Evolutionary conservation across 2,113 vertebrate genomes (phyloP).

Genomic region (Ailuropoda melanoleuca): DNA sequence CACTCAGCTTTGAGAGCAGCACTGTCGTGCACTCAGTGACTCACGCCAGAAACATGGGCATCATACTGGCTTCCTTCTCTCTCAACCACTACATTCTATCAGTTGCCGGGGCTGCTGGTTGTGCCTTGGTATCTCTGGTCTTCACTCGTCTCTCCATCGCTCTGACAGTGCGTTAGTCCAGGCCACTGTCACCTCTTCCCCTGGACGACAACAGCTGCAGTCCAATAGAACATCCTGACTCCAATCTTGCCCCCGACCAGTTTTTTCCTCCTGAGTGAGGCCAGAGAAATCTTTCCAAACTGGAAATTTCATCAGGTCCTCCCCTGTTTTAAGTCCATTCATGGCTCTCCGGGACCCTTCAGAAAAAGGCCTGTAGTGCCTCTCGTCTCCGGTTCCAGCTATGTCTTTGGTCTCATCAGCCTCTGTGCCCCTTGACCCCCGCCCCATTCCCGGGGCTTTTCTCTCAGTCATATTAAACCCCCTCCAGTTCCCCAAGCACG

Average conservation of each 20-base stretch:
- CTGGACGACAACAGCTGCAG: not conserved
- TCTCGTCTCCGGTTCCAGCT: not conserved
- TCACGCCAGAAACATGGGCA: not conserved
- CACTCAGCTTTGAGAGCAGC: not conserved
- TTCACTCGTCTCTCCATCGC: not conserved
- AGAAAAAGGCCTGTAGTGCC: not conserved
- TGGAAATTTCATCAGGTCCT: not conserved
- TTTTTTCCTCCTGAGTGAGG: not conserved
- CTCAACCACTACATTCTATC: not conserved
- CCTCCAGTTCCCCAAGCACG: not conserved
- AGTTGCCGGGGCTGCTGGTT: not conserved
- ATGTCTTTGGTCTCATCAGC: not conserved
- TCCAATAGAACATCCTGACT: not conserved
- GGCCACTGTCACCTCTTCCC: not conserved
- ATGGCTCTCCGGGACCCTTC: not conserved
- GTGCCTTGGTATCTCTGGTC: not conserved
- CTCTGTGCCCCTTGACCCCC: not conserved
- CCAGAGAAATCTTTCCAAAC: not conserved
- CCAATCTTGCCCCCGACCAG: not conserved
- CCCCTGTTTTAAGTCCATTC: not conserved
- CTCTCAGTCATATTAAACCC: not conserved
- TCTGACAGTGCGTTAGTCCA: not conserved
- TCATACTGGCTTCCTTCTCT: not conserved
- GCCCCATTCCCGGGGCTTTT: not conserved
- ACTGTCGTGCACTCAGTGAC: rapidly evolving